Evolutionary conservation across 1,140 invertebrate genomes (phyloP).

Genomic region (Apolygus lucorum): DNA sequence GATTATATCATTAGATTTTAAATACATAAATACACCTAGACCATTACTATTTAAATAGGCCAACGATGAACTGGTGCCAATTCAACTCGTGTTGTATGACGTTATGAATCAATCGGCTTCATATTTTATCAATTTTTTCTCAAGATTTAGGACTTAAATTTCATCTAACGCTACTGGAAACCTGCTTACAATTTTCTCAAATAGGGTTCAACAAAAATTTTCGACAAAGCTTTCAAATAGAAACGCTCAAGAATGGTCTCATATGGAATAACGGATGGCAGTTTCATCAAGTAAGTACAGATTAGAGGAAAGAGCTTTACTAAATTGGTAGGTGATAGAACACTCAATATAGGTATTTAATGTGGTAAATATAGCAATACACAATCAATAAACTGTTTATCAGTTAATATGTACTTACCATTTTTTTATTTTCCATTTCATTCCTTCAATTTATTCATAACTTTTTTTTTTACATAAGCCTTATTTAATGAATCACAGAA

Average conservation of each 20-base stretch:
- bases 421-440: not conserved
- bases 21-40: not conserved
- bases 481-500: not conserved
- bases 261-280: not conserved
- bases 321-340: not conserved
- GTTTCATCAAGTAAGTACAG: not conserved
- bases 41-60: slow-evolving; percentile 7
- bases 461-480: not conserved
- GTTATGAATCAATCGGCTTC: not conserved
- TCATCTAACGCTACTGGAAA: not conserved
- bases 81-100: not conserved
- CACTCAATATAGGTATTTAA: not conserved
- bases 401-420: not conserved
- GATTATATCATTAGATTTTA: not conserved
- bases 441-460: not conserved
- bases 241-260: not conserved
- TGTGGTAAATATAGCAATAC: not conserved
- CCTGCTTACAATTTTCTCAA: not conserved
- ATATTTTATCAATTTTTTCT: not conserved
- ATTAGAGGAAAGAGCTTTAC: not conserved
- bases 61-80: not conserved
- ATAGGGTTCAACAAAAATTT: not conserved
- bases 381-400: not conserved
- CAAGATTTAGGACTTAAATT: not conserved
- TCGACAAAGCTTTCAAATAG: not conserved